phyloP scores from a whole-genome alignment of 2,113 vertebrate genomes.

The Varanus komodoensis region DNA sequence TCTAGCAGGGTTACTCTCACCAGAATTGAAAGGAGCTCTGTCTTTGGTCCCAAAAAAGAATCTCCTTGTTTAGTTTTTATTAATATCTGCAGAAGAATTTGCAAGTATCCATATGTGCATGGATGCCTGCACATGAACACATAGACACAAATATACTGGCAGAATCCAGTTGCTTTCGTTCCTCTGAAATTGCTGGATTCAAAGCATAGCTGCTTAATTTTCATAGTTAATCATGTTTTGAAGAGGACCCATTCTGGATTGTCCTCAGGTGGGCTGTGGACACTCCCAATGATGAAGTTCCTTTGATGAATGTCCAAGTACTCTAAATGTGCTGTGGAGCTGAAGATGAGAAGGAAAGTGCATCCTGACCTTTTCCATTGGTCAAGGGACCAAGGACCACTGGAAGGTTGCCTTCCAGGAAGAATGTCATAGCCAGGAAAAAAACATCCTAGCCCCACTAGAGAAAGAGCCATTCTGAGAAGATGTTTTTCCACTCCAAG shows the following conservation, averaged over 20 bases:
- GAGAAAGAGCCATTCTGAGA: background rate
- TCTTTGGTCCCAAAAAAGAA: constrained; percentile 49
- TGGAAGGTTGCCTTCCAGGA: background rate
- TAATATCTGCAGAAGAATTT: background rate
- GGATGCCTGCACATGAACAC: too few species aligned
- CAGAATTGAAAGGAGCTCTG: constrained; percentile 52
- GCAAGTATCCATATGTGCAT: too few species aligned
- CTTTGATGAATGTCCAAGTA: background rate
- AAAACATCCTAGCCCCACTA: background rate
- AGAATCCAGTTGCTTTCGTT: background rate
- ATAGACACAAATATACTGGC: too few species aligned
- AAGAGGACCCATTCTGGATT: background rate
- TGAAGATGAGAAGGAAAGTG: background rate
- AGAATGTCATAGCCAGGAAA: background rate
- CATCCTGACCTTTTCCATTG: background rate
- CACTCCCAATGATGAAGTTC: background rate
- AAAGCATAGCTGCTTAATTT: too few species aligned
- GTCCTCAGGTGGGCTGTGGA: background rate
- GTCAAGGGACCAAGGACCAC: too few species aligned
- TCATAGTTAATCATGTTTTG: background rate
- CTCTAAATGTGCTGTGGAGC: background rate
- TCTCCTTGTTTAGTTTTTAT: constrained; percentile 20
- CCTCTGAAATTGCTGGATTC: background rate
- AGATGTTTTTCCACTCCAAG: background rate
- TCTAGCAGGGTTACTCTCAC: constrained; percentile 53